These are phyloP conservation scores for Caenorhabditis sp. DNA, from an alignment of 2,888 invertebrate genomes.

Conservation along the genomic window DNA sequence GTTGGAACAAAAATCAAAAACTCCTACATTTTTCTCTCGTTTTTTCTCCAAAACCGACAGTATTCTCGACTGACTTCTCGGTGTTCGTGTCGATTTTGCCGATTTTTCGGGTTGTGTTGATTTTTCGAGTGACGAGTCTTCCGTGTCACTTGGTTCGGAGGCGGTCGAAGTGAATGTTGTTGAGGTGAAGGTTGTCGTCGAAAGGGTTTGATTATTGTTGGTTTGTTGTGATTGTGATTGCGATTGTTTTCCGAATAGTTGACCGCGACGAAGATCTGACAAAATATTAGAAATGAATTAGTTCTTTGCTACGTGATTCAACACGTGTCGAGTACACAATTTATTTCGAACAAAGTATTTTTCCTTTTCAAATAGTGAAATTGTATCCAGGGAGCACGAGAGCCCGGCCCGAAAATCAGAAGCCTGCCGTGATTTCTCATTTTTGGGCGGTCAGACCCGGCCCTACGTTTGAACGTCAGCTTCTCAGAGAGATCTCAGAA, in stretches of 20 bases:
- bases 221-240: not conserved
- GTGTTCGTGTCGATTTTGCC: not conserved
- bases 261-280: slow-evolving; percentile 26
- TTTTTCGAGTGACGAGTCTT: not conserved
- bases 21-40: not conserved
- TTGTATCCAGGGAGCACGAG: no score
- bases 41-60: not conserved
- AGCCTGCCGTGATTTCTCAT: no score
- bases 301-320: no score
- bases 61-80: not conserved
- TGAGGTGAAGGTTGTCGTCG: slow-evolving; percentile 16
- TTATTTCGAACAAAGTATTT: no score
- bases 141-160: slow-evolving; percentile 4
- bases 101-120: slow-evolving; percentile 9
- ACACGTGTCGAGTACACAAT: no score
- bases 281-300: no score
- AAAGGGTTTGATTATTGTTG: slow-evolving; percentile 10
- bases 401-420: no score
- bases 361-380: no score
- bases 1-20: no score
- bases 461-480: no score
- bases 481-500: no score
- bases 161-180: slow-evolving; percentile 9
- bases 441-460: no score
- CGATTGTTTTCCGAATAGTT: slow-evolving; percentile 25